phyloP scores from a whole-genome alignment of 2,888 invertebrate genomes.

The Girardia tigrina region DNA sequence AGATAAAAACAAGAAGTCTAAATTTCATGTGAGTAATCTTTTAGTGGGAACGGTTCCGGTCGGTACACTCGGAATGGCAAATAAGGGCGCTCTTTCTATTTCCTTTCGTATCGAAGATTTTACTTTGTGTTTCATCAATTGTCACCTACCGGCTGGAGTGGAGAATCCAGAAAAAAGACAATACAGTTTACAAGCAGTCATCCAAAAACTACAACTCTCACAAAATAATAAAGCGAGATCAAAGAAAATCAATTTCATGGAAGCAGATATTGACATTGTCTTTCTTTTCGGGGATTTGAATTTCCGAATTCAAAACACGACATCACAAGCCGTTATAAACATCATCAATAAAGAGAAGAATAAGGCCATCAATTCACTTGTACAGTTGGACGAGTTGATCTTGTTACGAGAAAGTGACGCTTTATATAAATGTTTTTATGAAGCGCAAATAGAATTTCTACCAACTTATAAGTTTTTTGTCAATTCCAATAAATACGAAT shows the following conservation, averaged over 20 bases:
- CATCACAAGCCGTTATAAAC: neutral
- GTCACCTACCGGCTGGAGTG: constrained; percentile 26
- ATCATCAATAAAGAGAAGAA: neutral
- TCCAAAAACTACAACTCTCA: neutral
- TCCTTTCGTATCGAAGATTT: neutral
- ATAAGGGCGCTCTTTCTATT: constrained; percentile 31
- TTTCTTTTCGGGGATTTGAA: constrained; percentile 30
- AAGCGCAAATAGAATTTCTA: constrained; percentile 27
- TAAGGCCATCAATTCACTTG: neutral
- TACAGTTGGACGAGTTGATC: constrained; percentile 7
- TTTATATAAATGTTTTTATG: constrained; percentile 21
- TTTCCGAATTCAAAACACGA: neutral
- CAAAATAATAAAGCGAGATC: neutral
- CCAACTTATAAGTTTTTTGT: constrained; percentile 21
- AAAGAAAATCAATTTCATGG: neutral
- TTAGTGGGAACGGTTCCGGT: neutral
- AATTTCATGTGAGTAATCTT: neutral
- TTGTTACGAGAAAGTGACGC: neutral
- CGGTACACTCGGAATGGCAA: constrained; percentile 27
- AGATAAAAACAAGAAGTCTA: neutral
- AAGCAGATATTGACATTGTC: constrained; percentile 3
- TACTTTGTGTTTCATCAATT: constrained; percentile 24
- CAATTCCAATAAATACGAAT: neutral
- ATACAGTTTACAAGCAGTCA: neutral
- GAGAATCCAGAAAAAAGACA: neutral